Conservation (phyloP, 2,797 vertebrate genomes). For the Thunnus albacares region DNA sequence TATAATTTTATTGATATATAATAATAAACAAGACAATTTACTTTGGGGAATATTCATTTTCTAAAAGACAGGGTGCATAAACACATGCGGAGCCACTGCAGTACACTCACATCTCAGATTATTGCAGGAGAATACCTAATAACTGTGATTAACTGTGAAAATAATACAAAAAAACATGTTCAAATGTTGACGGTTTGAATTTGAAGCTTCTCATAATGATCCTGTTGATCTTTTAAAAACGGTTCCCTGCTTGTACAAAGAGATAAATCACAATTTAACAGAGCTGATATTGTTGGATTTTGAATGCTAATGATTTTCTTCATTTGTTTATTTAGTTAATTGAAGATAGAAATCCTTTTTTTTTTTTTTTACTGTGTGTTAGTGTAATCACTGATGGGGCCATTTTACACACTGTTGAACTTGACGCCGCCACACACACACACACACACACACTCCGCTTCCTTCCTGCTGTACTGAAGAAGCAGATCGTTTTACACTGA, state of each 20-base stretch:
- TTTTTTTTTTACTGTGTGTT: not conserved
- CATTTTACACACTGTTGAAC: not conserved
- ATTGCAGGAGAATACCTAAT: not conserved
- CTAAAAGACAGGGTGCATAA: not conserved
- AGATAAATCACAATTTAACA: constrained; percentile 12
- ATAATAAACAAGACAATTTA: constrained; percentile 28
- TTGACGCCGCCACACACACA: too few species aligned
- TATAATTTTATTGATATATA: constrained; percentile 2
- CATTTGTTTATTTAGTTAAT: constrained; percentile 16
- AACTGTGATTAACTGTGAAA: constrained; percentile 23
- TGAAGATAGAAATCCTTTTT: not conserved
- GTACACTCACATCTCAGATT: not conserved
- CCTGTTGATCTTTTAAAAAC: constrained; percentile 11
- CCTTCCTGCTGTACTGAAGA: not conserved
- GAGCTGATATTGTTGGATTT: constrained; percentile 11
- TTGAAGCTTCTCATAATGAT: constrained; percentile 6
- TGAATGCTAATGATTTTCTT: constrained; percentile 1
- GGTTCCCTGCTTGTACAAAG: not conserved
- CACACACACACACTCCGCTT: not conserved
- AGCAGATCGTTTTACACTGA: not conserved
- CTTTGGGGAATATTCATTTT: not conserved
- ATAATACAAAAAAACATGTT: not conserved
- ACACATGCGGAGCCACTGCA: not conserved
- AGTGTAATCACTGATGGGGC: constrained; percentile 4
- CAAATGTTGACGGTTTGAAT: not conserved